phyloP scores from a whole-genome alignment of 2,888 invertebrate genomes.

The Iselma pallidipennis region DNA sequence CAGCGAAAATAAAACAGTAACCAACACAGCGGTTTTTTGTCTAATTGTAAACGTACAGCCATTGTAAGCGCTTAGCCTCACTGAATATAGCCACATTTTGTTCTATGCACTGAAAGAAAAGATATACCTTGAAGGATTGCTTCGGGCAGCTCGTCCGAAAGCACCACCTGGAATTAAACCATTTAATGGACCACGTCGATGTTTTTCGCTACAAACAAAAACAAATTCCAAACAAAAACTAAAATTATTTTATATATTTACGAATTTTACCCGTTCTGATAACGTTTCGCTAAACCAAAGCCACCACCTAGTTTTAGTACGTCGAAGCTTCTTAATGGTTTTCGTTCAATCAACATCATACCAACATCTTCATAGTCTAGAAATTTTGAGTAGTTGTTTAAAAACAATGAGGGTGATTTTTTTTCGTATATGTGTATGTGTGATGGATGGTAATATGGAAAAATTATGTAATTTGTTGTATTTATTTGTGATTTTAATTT shows the following conservation, averaged over 20 bases:
- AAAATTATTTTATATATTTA: conserved; percentile 6
- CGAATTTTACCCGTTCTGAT: neutral
- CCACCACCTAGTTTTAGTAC: conserved; percentile 18
- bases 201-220: conserved; percentile 14
- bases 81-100: too few relatives aligned
- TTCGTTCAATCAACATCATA: neutral
- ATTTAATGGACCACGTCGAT: conserved; percentile 26
- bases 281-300: conserved; percentile 19
- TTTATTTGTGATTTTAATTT: neutral
- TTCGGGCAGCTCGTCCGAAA: conserved; percentile 31
- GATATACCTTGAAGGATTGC: conserved; percentile 16
- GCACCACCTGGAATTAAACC: conserved; percentile 33
- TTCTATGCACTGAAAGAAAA: too few relatives aligned
- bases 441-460: neutral
- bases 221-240: neutral
- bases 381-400: neutral
- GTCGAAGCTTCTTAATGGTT: conserved; percentile 14
- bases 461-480: neutral
- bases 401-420: neutral
- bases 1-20: too few relatives aligned
- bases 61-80: too few relatives aligned
- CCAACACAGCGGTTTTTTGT: too few relatives aligned
- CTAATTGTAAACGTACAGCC: too few relatives aligned
- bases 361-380: conserved; percentile 4
- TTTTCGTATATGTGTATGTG: neutral